Evolutionary conservation across 2,888 invertebrate genomes (phyloP).

Genomic region (Tryphoninae sp.): DNA sequence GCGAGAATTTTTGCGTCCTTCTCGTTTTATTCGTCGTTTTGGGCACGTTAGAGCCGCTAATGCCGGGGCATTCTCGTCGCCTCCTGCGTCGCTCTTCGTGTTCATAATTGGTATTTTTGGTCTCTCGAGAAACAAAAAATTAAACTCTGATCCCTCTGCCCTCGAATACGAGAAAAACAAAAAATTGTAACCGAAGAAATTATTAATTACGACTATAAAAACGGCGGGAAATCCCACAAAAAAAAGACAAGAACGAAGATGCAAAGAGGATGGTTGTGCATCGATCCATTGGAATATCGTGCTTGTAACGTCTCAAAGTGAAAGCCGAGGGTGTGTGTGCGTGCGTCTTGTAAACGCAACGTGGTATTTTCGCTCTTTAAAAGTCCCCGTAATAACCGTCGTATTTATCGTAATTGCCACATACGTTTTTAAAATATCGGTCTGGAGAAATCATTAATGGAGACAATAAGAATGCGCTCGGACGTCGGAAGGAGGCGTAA

Average conservation of each 20-base stretch:
- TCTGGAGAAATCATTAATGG: slow-evolving; percentile 4
- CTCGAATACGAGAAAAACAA: slow-evolving; percentile 12
- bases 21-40: slow-evolving; percentile 12
- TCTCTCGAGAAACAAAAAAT: background rate
- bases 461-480: background rate
- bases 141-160: background rate
- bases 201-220: slow-evolving; percentile 38
- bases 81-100: slow-evolving; percentile 29
- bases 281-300: slow-evolving; percentile 25
- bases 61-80: slow-evolving; percentile 50
- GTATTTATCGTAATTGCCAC: slow-evolving; percentile 34
- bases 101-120: slow-evolving; percentile 46
- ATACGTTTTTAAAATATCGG: background rate
- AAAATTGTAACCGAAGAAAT: slow-evolving; percentile 10
- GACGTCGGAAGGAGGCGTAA: background rate
- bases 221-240: slow-evolving; percentile 1
- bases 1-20: slow-evolving; percentile 4
- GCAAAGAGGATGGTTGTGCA: background rate
- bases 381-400: slow-evolving; percentile 44
- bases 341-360: slow-evolving; percentile 9
- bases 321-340: slow-evolving; percentile 41
- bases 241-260: slow-evolving; percentile 17
- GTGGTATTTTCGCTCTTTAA: slow-evolving; percentile 44
- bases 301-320: slow-evolving; percentile 41
- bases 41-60: slow-evolving; percentile 59